Evolutionary conservation across 2,888 invertebrate species (phyloP), one percentile per base, ranked within the genome.

Genomic region (Plebejus argus): DNA sequence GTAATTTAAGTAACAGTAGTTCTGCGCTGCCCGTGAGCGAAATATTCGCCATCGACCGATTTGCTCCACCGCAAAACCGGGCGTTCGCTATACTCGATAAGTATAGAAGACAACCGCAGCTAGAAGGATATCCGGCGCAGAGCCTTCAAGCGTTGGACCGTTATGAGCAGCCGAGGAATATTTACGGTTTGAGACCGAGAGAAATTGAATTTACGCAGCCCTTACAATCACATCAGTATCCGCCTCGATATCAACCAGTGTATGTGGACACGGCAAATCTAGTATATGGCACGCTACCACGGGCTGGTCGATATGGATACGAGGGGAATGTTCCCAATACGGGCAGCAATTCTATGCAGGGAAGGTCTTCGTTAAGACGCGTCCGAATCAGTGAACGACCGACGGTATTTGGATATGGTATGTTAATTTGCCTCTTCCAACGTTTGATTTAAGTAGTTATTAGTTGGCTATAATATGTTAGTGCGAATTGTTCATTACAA

Each of bases 301-400:
- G 91, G 71, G 80, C 85, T 72, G 82, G 84, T 78, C 81, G 84
- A 77, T 82, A 85, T 79, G 84, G 84, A 70, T 85, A 83, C 77
- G 84, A 82, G 80, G 83, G 84, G 33, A 83, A 83, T 81, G 83
- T 85, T 79, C 84, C 83, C 61, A 84, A 85, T 82, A 61, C 83
- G 49, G 90, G 86, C 71, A 87, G 88, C 82, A 88, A 90, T 80
- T 90, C 92, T 7, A 84, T 93, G 81, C 93, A 93, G 56, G 82
- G 84, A 78, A 88, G 89, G 83, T 88, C 88, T 74, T 85, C 87
- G 12, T 28, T 77, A 79, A 86, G 93, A 84, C 90, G 93, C 74
- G 94, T 94, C 53, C 90, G 93, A 82, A 93, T 94, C 84, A 92
- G 92, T 82, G 89, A 92, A 81, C 85, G 89, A 79, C 91, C 94